Evolutionary conservation across 2,113 vertebrate species (phyloP), one percentile per base, ranked within the genome.

Genomic region (Perccottus glenii): DNA sequence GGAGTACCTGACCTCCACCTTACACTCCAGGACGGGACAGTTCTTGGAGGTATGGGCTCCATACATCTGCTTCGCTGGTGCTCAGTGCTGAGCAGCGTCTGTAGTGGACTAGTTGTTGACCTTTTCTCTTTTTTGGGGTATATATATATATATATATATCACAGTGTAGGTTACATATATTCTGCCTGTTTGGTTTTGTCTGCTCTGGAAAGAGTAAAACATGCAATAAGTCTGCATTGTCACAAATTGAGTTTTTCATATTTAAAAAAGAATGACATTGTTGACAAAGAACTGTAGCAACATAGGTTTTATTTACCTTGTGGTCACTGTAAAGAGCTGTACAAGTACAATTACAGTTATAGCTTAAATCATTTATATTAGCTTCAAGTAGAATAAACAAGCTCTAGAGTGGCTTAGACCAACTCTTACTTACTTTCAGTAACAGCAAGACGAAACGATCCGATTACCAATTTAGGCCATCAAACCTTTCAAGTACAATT

Each of bases 131-230:
- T 27, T 27, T 27, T 27, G 19, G 19, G 19, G 19, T 1, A 27
- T 27, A 27, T 27, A 27, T 27, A 1, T 27, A 27, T 27, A 27
- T 27, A 27, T 27, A 27, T 27, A 27, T 27, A 27, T 27, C 78
- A 77, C 80, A 88, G 80, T 86, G 89, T 80, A 74, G 75, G 91
- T 91, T 89, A 92, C 75, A 91, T 69, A 64, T 9, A 61, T 47
- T 40, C 48, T 65, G 72, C 73, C 60, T 75, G 56, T 68, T 44
- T 36, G 33, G 58, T 70, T 47, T 69, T 33, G 68, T 53, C 40
- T 38, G 49, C 48, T 70, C 60, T 70, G 15, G 68, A 78, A 76
- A 79, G 58, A 78, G 73, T 60, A 70, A 49, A 57, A 57, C 12
- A 55, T 55, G 14, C 55, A 19, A 45, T 16, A 8, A 8, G 10